A percentile compares a stretch with the other conserved stretches of the same genome.
Conservation (phyloP, 2,797 vertebrate genomes). For the Acipenser ruthenus region DNA sequence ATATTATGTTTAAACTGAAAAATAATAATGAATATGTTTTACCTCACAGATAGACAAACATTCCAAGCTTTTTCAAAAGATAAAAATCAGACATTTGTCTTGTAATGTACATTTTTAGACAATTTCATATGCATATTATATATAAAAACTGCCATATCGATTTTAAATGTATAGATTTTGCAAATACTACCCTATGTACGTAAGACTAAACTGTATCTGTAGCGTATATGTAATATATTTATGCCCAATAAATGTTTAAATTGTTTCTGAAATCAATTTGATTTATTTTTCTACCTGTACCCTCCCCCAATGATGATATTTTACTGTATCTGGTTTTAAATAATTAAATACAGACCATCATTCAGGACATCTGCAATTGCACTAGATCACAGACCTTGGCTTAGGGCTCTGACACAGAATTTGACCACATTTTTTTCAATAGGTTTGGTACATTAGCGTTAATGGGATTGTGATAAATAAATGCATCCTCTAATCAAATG, state of each 20-base stretch:
- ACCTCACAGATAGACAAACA: constrained; percentile 91
- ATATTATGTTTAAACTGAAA: constrained; percentile 74
- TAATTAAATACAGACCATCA: too few species aligned
- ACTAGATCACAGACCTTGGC: too few species aligned
- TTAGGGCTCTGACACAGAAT: too few species aligned
- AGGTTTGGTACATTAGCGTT: too few species aligned
- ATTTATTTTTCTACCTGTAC: constrained; percentile 10
- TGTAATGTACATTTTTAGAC: constrained; percentile 99
- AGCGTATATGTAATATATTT: constrained; percentile 99
- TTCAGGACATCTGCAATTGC: too few species aligned
- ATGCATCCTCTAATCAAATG: too few species aligned
- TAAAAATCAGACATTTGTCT: constrained; percentile 59
- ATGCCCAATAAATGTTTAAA: constrained; percentile 99
- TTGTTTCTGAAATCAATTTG: constrained; percentile 71
- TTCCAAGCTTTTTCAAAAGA: constrained; percentile 86
- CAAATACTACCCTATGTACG: constrained; percentile 99
- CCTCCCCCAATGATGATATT: constrained; percentile 5
- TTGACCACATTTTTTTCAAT: too few species aligned
- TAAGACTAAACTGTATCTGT: constrained; percentile 99
- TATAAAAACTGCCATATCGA: constrained; percentile 98
- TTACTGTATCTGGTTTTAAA: not conserved
- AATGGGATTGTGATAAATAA: too few species aligned
- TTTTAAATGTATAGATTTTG: constrained; percentile 99
- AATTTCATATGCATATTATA: constrained; percentile 97
- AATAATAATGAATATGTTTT: constrained; percentile 67